Evolutionary conservation across 2,888 invertebrate genomes (phyloP).

Genomic region (Himalopsyche tibetana): DNA sequence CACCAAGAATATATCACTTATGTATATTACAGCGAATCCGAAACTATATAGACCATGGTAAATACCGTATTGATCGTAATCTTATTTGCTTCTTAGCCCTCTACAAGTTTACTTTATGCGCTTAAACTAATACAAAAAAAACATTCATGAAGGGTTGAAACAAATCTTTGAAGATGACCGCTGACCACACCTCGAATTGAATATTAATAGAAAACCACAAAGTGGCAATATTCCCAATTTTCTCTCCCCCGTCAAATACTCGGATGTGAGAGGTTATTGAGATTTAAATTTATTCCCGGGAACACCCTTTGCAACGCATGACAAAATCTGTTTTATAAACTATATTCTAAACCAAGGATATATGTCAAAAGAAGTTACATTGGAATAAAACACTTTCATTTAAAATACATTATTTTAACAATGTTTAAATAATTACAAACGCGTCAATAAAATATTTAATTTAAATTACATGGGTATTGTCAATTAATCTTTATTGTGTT

Average conservation of each 20-base stretch:
- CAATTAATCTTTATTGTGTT: too few relatives aligned
- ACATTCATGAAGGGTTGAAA: conserved; percentile 44
- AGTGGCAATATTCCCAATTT: conserved; percentile 60
- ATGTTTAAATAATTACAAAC: too few relatives aligned
- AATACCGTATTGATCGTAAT: not conserved
- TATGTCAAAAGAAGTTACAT: not conserved
- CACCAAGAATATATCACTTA: too few relatives aligned
- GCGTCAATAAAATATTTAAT: too few relatives aligned
- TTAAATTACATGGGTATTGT: too few relatives aligned
- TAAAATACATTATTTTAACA: too few relatives aligned
- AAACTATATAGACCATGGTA: not conserved
- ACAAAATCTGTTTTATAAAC: conserved; percentile 34
- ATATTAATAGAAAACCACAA: conserved; percentile 59
- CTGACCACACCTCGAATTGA: conserved; percentile 56
- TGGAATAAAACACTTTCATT: too few relatives aligned
- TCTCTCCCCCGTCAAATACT: conserved; percentile 2
- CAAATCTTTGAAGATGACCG: conserved; percentile 49
- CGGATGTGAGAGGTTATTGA: conserved; percentile 29
- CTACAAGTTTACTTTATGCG: not conserved
- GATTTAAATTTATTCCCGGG: conserved; percentile 54
- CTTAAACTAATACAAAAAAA: not conserved
- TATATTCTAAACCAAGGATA: not conserved
- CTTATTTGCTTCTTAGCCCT: not conserved
- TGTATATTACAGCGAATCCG: too few relatives aligned
- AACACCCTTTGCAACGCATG: conserved; percentile 44